Percentiles rank a stretch among this genome's conserved stretches.
Evolutionary conservation across 2,888 invertebrate genomes (phyloP).

Genomic region (Pardosa pseudoannulata): DNA sequence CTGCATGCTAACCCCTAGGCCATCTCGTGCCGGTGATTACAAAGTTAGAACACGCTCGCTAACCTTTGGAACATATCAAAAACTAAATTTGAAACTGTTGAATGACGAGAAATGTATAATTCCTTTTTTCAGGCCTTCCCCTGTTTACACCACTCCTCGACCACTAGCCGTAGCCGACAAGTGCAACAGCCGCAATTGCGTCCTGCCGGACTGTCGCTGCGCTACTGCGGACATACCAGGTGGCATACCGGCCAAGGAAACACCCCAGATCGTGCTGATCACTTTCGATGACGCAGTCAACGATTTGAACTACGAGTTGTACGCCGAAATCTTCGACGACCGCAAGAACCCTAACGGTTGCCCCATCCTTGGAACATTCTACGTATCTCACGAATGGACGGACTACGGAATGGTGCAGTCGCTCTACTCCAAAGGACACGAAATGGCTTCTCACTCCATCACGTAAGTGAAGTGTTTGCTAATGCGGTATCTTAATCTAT

Average conservation of each 20-base stretch:
- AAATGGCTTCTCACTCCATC: constrained; percentile 98
- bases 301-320: constrained; percentile 94
- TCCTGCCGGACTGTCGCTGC: constrained; percentile 92
- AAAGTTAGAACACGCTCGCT: too few relatives aligned
- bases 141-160: constrained; percentile 74
- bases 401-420: constrained; percentile 98
- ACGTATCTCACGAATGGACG: constrained; percentile 99
- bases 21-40: too few relatives aligned
- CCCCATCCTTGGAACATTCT: constrained; percentile 87
- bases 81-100: too few relatives aligned
- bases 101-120: too few relatives aligned
- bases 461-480: too few relatives aligned
- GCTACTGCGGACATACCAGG: constrained; percentile 94
- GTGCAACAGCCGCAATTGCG: constrained; percentile 91
- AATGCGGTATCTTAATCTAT: too few relatives aligned
- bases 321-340: constrained; percentile 81
- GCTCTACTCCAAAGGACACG: constrained; percentile 94
- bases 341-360: constrained; percentile 80
- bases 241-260: constrained; percentile 87
- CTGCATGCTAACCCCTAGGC: too few relatives aligned
- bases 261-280: constrained; percentile 93
- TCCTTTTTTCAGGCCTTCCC: constrained; percentile 31
- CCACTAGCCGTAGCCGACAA: constrained; percentile 80
- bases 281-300: constrained; percentile 97
- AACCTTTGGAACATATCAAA: too few relatives aligned